Conservation (phyloP, 2,888 invertebrate species). For the Pandemis corylana region DNA sequence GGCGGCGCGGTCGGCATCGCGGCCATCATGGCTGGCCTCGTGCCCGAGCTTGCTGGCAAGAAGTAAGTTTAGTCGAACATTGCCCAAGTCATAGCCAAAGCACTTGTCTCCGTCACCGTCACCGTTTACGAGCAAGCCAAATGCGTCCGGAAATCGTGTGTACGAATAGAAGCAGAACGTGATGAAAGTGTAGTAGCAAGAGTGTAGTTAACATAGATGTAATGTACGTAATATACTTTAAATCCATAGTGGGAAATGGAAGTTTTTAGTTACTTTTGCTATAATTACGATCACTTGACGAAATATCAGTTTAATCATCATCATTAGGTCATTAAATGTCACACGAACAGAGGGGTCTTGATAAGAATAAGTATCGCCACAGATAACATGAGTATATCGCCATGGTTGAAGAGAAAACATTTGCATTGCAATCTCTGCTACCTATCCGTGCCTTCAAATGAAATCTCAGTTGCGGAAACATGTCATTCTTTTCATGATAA, state of each 20-base stretch:
- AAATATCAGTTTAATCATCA: no score
- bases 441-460: neutral
- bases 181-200: no score
- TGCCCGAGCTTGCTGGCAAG: slow-evolving; percentile 92
- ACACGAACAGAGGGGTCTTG: neutral
- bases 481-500: neutral
- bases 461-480: neutral
- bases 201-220: no score
- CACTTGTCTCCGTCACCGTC: no score
- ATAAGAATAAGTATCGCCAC: neutral
- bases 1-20: slow-evolving; percentile 95
- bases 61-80: slow-evolving; percentile 79
- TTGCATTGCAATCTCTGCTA: neutral
- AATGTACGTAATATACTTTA: no score
- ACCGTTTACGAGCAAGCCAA: no score
- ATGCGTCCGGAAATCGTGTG: no score
- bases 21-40: slow-evolving; percentile 91
- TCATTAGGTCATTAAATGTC: no score
- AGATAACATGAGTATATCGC: neutral
- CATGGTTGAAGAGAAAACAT: neutral
- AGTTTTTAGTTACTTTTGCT: no score
- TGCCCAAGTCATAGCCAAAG: neutral
- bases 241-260: no score
- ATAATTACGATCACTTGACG: no score
- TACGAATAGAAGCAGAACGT: no score